Conservation (phyloP, 2,797 vertebrate genomes). For the Jordanella pulchra region DNA sequence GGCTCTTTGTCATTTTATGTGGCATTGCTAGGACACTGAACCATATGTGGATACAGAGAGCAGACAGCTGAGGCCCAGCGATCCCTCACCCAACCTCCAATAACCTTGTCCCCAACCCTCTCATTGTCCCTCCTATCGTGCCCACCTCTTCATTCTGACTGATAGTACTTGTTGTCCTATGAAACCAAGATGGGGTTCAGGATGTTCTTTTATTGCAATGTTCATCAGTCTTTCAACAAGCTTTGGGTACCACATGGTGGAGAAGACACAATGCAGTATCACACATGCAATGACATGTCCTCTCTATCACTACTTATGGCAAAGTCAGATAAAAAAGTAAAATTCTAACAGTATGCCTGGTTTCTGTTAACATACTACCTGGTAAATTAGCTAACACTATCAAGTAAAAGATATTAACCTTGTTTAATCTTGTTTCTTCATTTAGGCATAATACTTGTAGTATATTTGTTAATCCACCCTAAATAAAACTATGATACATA, state of each 20-base stretch:
- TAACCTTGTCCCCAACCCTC: constrained; percentile 50
- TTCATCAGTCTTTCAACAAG: constrained; percentile 66
- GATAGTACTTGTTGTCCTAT: constrained; percentile 59
- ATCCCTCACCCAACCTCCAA: constrained; percentile 53
- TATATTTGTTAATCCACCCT: too few species aligned
- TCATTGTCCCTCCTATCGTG: constrained; percentile 38
- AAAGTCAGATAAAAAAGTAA: neutral
- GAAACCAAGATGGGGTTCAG: constrained; percentile 60
- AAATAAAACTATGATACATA: too few species aligned
- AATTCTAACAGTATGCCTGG: neutral
- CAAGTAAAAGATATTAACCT: neutral
- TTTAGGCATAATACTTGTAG: too few species aligned
- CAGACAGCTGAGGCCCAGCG: constrained; percentile 72
- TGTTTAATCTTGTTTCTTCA: too few species aligned
- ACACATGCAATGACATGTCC: constrained; percentile 15
- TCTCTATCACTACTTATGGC: neutral
- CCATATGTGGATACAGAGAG: constrained; percentile 70
- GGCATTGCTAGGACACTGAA: constrained; percentile 65
- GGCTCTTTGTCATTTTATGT: constrained; percentile 72
- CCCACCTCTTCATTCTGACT: constrained; percentile 52
- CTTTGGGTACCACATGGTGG: constrained; percentile 33
- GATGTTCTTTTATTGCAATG: constrained; percentile 58
- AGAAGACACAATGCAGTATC: constrained; percentile 19
- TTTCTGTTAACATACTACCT: neutral
- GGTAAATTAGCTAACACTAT: neutral